Percentiles rank a stretch among this genome's conserved stretches.
Evolutionary conservation across 2,888 invertebrate genomes (phyloP).

Genomic region (Conus canariensis): DNA sequence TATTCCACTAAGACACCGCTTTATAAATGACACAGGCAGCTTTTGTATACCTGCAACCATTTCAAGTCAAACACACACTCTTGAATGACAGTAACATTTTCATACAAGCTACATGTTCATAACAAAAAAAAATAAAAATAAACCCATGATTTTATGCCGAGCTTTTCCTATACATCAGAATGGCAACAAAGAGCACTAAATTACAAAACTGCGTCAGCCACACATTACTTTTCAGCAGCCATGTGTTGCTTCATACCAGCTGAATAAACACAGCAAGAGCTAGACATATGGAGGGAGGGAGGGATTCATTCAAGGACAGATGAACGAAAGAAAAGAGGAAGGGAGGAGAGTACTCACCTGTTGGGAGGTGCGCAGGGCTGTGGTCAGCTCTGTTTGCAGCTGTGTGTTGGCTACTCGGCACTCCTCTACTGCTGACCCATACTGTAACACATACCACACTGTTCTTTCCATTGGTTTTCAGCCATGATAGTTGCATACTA

Average conservation of each 20-base stretch:
- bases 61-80: background rate
- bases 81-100: background rate
- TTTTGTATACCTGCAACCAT: too few species aligned
- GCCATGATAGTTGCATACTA: background rate
- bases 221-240: background rate
- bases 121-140: too few species aligned
- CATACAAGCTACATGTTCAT: too few species aligned
- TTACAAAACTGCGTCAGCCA: background rate
- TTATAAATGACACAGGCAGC: background rate
- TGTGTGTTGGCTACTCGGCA: slow-evolving; percentile 26
- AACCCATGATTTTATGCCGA: too few species aligned
- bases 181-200: too few species aligned
- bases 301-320: background rate
- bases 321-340: background rate
- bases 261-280: too few species aligned
- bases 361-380: slow-evolving; percentile 19
- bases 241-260: too few species aligned
- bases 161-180: too few species aligned
- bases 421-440: slow-evolving; percentile 19
- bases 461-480: background rate
- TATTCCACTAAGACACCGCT: too few species aligned
- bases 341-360: slow-evolving; percentile 12
- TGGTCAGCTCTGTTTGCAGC: slow-evolving; percentile 7
- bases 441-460: slow-evolving; percentile 13
- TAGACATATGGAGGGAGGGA: too few species aligned